Conservation (phyloP, 2,797 vertebrate genomes). For the Lutjanus campechanus region DNA sequence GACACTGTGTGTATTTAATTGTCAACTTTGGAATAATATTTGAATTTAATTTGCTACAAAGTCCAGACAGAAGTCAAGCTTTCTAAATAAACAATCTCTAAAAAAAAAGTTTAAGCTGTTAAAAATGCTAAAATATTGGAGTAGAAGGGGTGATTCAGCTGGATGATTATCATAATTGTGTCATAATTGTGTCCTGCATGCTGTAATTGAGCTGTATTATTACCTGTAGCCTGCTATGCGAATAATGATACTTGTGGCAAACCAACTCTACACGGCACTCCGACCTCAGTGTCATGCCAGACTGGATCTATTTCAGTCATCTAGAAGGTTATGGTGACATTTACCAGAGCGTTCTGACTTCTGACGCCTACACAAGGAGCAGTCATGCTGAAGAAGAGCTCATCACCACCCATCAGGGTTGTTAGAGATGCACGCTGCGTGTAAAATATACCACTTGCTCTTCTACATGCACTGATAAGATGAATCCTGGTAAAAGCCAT, state of each 20-base stretch:
- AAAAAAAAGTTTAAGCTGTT: background rate
- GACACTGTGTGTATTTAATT: background rate
- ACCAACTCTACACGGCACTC: background rate
- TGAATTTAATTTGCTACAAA: background rate
- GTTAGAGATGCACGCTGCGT: background rate
- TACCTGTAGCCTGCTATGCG: background rate
- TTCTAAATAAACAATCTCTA: background rate
- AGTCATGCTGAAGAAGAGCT: too few relatives aligned
- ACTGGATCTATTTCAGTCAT: conserved; percentile 6
- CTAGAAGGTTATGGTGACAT: conserved; percentile 13
- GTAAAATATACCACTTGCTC: conserved; percentile 3
- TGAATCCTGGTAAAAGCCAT: background rate
- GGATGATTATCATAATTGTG: background rate
- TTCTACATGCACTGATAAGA: conserved; percentile 16
- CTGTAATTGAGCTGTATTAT: background rate
- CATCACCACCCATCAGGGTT: background rate
- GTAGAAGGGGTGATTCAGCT: background rate
- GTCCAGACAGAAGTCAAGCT: conserved; percentile 5
- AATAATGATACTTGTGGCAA: background rate
- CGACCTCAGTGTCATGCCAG: background rate
- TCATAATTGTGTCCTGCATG: background rate
- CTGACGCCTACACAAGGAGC: too few relatives aligned
- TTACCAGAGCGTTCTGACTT: background rate
- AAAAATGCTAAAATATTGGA: background rate
- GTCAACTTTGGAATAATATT: background rate